Percentiles rank a stretch among this genome's conserved stretches.
phyloP scores from a whole-genome alignment of 2,888 invertebrate genomes.

The Flexamia atlantica region DNA sequence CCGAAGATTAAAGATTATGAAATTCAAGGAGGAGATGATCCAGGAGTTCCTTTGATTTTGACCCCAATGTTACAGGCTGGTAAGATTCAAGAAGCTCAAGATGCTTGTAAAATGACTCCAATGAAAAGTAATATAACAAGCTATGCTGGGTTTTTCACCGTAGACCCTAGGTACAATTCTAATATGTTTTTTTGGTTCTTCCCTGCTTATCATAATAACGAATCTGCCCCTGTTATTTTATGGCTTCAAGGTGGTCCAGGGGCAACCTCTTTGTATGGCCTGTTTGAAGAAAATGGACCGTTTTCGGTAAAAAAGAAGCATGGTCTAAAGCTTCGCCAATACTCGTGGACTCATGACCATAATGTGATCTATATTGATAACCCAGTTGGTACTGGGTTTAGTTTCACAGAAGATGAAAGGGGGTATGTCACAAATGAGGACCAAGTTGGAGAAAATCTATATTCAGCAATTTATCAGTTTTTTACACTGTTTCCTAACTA shows the following conservation, averaged over 20 bases:
- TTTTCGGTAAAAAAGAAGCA: constrained; percentile 73
- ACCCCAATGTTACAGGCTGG: constrained; percentile 81
- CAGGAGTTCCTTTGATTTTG: constrained; percentile 83
- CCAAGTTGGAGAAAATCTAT: constrained; percentile 89
- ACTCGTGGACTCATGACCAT: constrained; percentile 89
- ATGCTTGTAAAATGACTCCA: constrained; percentile 65
- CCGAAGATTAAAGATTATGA: constrained; percentile 43
- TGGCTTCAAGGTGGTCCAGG: constrained; percentile 95
- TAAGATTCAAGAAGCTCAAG: constrained; percentile 75
- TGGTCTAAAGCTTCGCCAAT: constrained; percentile 81
- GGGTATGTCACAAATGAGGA: constrained; percentile 90
- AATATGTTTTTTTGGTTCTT: constrained; percentile 78
- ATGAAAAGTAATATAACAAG: constrained; percentile 75
- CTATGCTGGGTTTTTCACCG: constrained; percentile 81
- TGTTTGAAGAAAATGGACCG: constrained; percentile 93
- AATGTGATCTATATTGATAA: constrained; percentile 94
- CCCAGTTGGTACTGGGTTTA: constrained; percentile 95
- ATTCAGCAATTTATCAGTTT: constrained; percentile 88
- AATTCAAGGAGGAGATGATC: constrained; percentile 40
- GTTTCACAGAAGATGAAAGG: constrained; percentile 84
- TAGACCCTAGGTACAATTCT: constrained; percentile 77
- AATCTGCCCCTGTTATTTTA: constrained; percentile 81
- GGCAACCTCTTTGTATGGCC: constrained; percentile 86
- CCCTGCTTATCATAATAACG: constrained; percentile 74
- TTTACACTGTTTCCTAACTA: constrained; percentile 89